Evolutionary conservation across 2,797 vertebrate genomes (phyloP).

Genomic region (Epinephelus awoara): DNA sequence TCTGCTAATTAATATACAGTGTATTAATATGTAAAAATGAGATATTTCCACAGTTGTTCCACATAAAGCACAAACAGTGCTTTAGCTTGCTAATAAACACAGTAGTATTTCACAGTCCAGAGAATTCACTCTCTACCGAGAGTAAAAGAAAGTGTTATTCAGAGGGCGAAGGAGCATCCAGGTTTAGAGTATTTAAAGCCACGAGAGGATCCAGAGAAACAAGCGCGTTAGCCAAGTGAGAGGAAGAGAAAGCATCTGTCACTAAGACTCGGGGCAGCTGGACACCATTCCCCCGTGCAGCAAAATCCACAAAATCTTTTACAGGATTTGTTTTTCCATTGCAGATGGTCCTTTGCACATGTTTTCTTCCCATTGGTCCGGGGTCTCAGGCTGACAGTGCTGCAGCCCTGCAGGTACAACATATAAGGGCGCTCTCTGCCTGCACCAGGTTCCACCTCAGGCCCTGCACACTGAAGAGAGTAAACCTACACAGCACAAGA

Average conservation of each 20-base stretch:
- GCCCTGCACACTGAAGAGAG: constrained; percentile 36
- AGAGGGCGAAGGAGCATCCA: constrained; percentile 1
- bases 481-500: background rate
- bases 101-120: background rate
- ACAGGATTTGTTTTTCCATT: constrained; percentile 89
- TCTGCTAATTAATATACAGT: background rate
- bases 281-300: constrained; percentile 67
- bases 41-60: background rate
- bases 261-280: constrained; percentile 79
- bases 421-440: constrained; percentile 72
- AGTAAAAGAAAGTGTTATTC: constrained; percentile 7
- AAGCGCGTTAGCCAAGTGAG: constrained; percentile 54
- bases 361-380: constrained; percentile 83
- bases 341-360: constrained; percentile 86
- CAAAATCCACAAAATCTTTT: constrained; percentile 85
- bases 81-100: background rate
- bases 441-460: constrained; percentile 49
- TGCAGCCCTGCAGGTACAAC: constrained; percentile 64
- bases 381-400: constrained; percentile 63
- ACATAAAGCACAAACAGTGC: background rate
- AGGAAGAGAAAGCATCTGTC: constrained; percentile 81
- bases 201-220: constrained; percentile 41
- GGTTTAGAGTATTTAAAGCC: constrained; percentile 48
- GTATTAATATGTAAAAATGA: background rate
- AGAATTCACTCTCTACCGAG: constrained; percentile 12